Conservation (phyloP, 2,113 vertebrate species). For the Cyanistes caeruleus region DNA sequence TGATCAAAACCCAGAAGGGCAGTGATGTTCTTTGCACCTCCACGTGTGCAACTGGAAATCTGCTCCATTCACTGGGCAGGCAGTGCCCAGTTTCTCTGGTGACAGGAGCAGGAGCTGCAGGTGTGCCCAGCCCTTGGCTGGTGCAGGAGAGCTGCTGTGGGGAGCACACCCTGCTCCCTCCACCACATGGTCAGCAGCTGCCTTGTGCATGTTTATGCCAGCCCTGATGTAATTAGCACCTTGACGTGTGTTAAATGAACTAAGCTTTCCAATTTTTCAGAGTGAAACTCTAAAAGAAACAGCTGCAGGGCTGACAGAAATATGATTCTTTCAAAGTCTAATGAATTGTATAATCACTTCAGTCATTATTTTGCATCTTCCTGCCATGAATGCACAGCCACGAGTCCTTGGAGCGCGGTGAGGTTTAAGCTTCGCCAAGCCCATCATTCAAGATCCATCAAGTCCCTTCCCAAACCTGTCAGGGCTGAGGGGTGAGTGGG, state of each 20-base stretch:
- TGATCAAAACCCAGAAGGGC: background rate
- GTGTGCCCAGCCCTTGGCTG: background rate
- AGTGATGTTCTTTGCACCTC: background rate
- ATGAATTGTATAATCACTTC: constrained; percentile 49
- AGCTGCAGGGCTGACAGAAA: constrained; percentile 55
- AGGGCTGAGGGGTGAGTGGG: fast-evolving
- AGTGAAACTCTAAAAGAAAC: constrained; percentile 38
- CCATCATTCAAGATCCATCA: background rate
- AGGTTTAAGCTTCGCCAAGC: background rate
- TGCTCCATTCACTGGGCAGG: background rate
- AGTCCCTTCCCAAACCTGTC: background rate
- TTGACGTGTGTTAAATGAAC: constrained; percentile 34
- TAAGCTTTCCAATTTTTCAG: constrained; percentile 26
- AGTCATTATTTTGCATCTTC: constrained; percentile 35
- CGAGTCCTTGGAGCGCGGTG: background rate
- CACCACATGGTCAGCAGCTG: constrained; percentile 42
- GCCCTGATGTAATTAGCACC: constrained; percentile 50
- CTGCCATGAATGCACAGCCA: background rate
- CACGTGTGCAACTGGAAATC: fast-evolving
- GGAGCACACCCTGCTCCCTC: background rate
- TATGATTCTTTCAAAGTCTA: constrained; percentile 47
- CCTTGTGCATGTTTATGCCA: constrained; percentile 12
- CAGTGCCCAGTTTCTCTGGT: fast-evolving
- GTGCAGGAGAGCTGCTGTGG: fast-evolving
- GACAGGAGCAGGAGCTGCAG: background rate